Conservation (phyloP, 2,888 invertebrate species). For the Elegia similella region DNA sequence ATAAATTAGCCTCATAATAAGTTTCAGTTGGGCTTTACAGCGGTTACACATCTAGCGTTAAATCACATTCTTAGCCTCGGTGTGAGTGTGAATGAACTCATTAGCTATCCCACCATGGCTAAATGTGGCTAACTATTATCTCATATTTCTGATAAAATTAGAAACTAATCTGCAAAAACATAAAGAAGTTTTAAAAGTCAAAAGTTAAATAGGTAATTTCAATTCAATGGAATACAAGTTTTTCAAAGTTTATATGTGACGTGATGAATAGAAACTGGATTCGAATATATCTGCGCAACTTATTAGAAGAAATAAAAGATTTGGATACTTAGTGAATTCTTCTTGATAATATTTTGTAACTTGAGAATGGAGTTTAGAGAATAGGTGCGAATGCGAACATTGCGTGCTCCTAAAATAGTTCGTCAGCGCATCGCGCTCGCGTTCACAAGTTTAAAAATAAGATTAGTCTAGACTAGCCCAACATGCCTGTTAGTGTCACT, state of each 20-base stretch:
- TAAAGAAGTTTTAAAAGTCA: neutral
- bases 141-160: neutral
- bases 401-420: slow-evolving; percentile 72
- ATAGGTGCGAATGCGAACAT: slow-evolving; percentile 64
- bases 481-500: slow-evolving; percentile 59
- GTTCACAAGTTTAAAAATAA: slow-evolving; percentile 65
- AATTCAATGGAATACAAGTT: too few species aligned
- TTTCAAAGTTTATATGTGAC: too few species aligned
- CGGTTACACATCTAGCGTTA: slow-evolving; percentile 9
- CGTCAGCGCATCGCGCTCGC: slow-evolving; percentile 62
- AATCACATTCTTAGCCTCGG: slow-evolving; percentile 27
- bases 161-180: neutral
- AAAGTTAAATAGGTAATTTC: too few species aligned
- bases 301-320: neutral
- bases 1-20: neutral
- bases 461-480: slow-evolving; percentile 48
- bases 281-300: too few species aligned
- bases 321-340: slow-evolving; percentile 31
- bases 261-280: too few species aligned
- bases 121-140: slow-evolving; percentile 17
- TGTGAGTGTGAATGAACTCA: slow-evolving; percentile 46
- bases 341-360: slow-evolving; percentile 51
- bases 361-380: slow-evolving; percentile 63
- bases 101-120: slow-evolving; percentile 24
- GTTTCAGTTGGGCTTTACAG: neutral